Evolutionary conservation across 2,888 invertebrate species (phyloP).

Genomic region (Chesias legatella): DNA sequence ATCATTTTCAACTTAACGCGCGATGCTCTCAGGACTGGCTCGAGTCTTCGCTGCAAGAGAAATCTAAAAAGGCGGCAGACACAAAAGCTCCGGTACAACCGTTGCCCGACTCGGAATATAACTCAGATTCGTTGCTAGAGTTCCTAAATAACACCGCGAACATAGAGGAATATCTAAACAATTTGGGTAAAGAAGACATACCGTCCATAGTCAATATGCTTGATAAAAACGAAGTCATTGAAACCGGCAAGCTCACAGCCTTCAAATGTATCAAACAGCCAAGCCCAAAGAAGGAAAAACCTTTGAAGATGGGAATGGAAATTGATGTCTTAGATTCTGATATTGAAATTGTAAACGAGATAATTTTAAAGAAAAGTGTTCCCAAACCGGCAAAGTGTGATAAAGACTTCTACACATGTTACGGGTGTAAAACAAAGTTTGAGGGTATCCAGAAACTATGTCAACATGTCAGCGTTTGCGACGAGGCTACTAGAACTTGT

Average conservation of each 20-base stretch:
- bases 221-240: constrained; percentile 56
- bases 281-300: constrained; percentile 54
- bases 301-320: constrained; percentile 56
- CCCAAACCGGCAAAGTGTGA: constrained; percentile 38
- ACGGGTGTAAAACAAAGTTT: constrained; percentile 59
- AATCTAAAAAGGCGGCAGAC: constrained; percentile 51
- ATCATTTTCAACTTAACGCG: constrained; percentile 69
- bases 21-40: constrained; percentile 72
- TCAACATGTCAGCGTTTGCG: constrained; percentile 64
- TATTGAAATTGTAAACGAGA: constrained; percentile 57
- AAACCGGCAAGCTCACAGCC: constrained; percentile 37
- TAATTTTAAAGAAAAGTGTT: constrained; percentile 53
- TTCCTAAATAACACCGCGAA: constrained; percentile 72
- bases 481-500: constrained; percentile 58
- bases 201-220: constrained; percentile 69
- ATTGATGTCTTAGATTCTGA: constrained; percentile 67
- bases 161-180: constrained; percentile 68
- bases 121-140: constrained; percentile 70
- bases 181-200: constrained; percentile 70
- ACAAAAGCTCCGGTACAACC: constrained; percentile 62
- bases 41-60: constrained; percentile 56
- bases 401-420: constrained; percentile 48
- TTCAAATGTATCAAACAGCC: constrained; percentile 45
- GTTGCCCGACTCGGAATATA: constrained; percentile 70
- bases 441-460: constrained; percentile 55